Conservation (phyloP, 1,140 invertebrate species). For the Nasonia giraulti region DNA sequence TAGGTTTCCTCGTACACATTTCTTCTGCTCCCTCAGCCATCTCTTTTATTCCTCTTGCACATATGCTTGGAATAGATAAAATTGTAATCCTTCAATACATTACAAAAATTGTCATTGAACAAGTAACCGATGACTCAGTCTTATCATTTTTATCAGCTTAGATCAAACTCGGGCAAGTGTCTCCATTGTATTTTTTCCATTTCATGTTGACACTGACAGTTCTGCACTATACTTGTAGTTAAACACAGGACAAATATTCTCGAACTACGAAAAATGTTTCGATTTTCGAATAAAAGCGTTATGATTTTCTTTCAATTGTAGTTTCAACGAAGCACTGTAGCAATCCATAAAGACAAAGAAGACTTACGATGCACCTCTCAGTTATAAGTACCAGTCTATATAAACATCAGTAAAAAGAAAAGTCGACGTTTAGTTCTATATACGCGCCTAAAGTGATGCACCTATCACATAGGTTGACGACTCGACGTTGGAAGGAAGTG, state of each 20-base stretch:
- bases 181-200: constrained; percentile 4
- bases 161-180: constrained; percentile 40
- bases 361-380: background rate
- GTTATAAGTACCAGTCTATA: background rate
- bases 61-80: background rate
- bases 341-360: background rate
- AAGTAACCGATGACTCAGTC: background rate
- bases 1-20: constrained; percentile 60
- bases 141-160: constrained; percentile 35
- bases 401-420: background rate
- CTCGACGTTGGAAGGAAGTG: background rate
- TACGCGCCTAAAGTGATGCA: background rate
- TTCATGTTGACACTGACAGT: background rate
- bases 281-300: background rate
- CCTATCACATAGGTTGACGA: background rate
- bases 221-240: background rate
- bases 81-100: background rate
- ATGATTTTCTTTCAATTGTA: background rate
- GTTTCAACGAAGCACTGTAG: no score
- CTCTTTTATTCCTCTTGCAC: constrained; percentile 32
- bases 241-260: background rate
- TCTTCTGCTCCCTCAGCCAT: constrained; percentile 56
- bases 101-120: background rate
- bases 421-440: background rate
- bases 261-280: background rate